Conservation (phyloP, 2,888 invertebrate genomes). For the Apoda limacodes region DNA sequence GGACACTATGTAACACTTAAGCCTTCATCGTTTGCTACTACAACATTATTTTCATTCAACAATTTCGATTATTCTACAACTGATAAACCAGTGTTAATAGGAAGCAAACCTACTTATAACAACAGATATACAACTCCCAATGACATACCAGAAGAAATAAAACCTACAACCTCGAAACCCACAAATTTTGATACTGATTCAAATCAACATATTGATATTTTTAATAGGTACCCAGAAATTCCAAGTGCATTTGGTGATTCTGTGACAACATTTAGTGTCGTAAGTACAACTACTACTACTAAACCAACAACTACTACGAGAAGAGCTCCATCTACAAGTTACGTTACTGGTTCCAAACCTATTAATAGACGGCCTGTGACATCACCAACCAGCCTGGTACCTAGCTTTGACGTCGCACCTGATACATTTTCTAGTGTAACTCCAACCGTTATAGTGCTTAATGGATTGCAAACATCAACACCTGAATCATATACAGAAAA, state of each 20-base stretch:
- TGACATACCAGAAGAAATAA: slow-evolving; percentile 35
- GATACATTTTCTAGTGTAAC: slow-evolving; percentile 60
- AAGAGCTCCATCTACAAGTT: slow-evolving; percentile 55
- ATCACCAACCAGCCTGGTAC: slow-evolving; percentile 29
- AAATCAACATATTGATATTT: slow-evolving; percentile 57
- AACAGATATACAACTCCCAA: slow-evolving; percentile 41
- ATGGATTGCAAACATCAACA: slow-evolving; percentile 40
- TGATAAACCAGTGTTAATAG: slow-evolving; percentile 30
- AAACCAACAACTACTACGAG: slow-evolving; percentile 41
- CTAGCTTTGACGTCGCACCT: slow-evolving; percentile 40
- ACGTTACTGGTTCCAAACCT: slow-evolving; percentile 57
- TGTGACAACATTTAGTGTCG: slow-evolving; percentile 50
- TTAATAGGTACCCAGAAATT: slow-evolving; percentile 55
- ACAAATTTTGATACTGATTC: slow-evolving; percentile 54
- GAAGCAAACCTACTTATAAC: slow-evolving; percentile 33
- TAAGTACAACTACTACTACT: slow-evolving; percentile 43
- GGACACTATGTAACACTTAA: slow-evolving; percentile 56
- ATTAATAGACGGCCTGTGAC: slow-evolving; percentile 61
- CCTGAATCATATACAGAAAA: slow-evolving; percentile 30
- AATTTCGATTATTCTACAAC: slow-evolving; percentile 20
- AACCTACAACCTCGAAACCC: slow-evolving; percentile 34
- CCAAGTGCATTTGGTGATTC: slow-evolving; percentile 49
- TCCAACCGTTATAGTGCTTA: slow-evolving; percentile 57
- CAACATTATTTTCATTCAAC: slow-evolving; percentile 19
- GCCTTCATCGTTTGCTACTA: slow-evolving; percentile 35